Evolutionary conservation across 2,888 invertebrate species (phyloP).

Genomic region (Andrena praecox): DNA sequence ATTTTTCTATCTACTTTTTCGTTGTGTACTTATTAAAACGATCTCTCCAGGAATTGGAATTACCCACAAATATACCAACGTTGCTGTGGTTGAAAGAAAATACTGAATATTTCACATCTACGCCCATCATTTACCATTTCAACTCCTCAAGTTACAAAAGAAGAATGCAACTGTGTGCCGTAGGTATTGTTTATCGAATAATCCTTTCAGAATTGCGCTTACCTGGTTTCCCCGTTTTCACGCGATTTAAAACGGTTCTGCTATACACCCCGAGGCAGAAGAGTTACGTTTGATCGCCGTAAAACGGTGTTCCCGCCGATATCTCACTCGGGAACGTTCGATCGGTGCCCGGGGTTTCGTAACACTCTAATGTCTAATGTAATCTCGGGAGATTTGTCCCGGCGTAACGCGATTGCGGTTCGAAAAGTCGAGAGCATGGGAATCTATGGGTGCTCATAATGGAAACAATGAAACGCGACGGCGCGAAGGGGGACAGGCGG

Average conservation of each 20-base stretch:
- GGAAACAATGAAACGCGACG: constrained; percentile 55
- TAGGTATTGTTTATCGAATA: too few relatives aligned
- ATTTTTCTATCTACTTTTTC: too few relatives aligned
- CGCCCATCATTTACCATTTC: too few relatives aligned
- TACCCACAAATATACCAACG: too few relatives aligned
- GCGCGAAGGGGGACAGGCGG: constrained; percentile 3
- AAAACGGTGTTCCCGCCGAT: constrained; percentile 23
- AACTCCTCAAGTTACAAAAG: too few relatives aligned
- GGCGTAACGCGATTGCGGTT: constrained; percentile 30
- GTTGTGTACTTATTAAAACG: too few relatives aligned
- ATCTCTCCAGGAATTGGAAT: too few relatives aligned
- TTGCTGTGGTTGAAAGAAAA: too few relatives aligned
- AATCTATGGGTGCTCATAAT: constrained; percentile 49
- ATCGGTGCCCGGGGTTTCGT: constrained; percentile 35
- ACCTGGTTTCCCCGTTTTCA: background rate
- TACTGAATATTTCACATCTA: too few relatives aligned
- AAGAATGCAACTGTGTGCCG: too few relatives aligned
- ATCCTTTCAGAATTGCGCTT: too few relatives aligned
- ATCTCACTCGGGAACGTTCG: constrained; percentile 22
- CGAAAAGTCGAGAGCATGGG: constrained; percentile 41
- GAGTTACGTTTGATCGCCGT: constrained; percentile 10
- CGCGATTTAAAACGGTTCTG: background rate
- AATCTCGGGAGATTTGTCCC: constrained; percentile 52
- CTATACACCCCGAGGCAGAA: constrained; percentile 4
- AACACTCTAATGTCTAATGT: constrained; percentile 49